phyloP scores from a whole-genome alignment of 2,113 vertebrate genomes.

The Thalassoma bifasciatum region DNA sequence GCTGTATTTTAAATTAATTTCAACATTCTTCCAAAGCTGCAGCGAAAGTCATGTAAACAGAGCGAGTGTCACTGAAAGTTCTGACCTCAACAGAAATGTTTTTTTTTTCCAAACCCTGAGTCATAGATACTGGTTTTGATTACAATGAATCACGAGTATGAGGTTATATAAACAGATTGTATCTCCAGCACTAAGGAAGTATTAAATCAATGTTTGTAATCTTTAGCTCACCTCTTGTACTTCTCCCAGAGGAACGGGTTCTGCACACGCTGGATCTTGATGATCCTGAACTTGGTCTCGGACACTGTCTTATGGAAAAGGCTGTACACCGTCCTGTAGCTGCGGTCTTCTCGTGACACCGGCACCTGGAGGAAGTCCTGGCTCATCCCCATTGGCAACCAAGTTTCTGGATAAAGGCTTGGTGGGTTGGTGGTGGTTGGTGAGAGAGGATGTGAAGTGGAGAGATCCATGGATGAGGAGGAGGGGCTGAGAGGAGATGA shows the following conservation, averaged over 20 bases:
- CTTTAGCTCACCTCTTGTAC: constrained; percentile 92
- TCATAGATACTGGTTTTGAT: background rate
- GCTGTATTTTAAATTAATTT: too few species aligned
- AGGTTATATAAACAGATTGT: background rate
- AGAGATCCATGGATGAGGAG: constrained; percentile 71
- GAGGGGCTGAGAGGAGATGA: constrained; percentile 72
- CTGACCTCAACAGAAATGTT: constrained; percentile 7
- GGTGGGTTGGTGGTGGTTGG: constrained; percentile 85
- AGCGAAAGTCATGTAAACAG: background rate
- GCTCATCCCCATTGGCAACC: constrained; percentile 92
- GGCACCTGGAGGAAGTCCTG: constrained; percentile 99
- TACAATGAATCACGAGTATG: background rate
- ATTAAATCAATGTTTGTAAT: background rate
- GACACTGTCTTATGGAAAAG: constrained; percentile 99
- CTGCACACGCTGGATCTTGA: constrained; percentile 96
- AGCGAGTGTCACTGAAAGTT: background rate
- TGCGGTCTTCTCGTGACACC: constrained; percentile 94
- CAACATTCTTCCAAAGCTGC: constrained; percentile 5
- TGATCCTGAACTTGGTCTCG: constrained; percentile 95
- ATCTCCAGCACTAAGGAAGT: background rate
- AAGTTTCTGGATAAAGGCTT: constrained; percentile 95
- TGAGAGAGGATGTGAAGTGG: constrained; percentile 78
- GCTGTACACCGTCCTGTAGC: constrained; percentile 97
- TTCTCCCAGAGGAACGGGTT: constrained; percentile 99
- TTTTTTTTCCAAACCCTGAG: background rate